phyloP scores from a whole-genome alignment of 2,888 invertebrate species.

The Drosophila mimetica region DNA sequence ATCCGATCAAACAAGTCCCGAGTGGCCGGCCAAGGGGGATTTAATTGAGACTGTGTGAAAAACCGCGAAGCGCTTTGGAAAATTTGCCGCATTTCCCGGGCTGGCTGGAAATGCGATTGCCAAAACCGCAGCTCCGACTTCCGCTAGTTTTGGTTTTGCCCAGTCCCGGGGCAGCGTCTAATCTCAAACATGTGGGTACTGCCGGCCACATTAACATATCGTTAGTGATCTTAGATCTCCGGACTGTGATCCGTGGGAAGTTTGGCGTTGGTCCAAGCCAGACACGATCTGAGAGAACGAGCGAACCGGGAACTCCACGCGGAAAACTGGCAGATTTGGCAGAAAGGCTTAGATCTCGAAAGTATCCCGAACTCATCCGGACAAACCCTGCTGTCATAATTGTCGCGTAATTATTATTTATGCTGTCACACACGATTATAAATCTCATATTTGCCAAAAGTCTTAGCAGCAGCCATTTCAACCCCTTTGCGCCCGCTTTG shows the following conservation, averaged over 20 bases:
- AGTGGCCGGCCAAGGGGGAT: slow-evolving; percentile 50
- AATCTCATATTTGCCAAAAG: slow-evolving; percentile 63
- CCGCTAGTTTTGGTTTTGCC: slow-evolving; percentile 69
- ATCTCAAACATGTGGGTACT: slow-evolving; percentile 75
- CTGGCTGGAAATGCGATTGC: slow-evolving; percentile 43
- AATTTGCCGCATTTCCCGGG: slow-evolving; percentile 43
- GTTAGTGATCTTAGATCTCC: slow-evolving; percentile 60
- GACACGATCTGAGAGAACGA: slow-evolving; percentile 23
- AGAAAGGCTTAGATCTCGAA: slow-evolving; percentile 23
- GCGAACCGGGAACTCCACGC: slow-evolving; percentile 68
- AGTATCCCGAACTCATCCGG: slow-evolving; percentile 11
- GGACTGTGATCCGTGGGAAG: slow-evolving; percentile 53
- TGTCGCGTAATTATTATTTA: slow-evolving; percentile 81
- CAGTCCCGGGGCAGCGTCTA: slow-evolving; percentile 44
- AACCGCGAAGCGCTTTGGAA: slow-evolving; percentile 65
- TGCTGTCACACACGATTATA: slow-evolving; percentile 73
- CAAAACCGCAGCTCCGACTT: slow-evolving; percentile 62
- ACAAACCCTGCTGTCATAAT: slow-evolving; percentile 65
- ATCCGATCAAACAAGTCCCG: slow-evolving; percentile 73
- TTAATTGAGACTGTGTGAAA: slow-evolving; percentile 75
- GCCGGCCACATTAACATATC: slow-evolving; percentile 65
- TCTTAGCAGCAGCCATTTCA: slow-evolving; percentile 46
- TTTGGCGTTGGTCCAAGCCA: slow-evolving; percentile 38
- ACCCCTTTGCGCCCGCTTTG: slow-evolving; percentile 50
- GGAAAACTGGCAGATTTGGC: slow-evolving; percentile 26